Base-by-base conservation (phyloP, 2,888 invertebrate genomes). In the Macrophya annulata region DNA sequence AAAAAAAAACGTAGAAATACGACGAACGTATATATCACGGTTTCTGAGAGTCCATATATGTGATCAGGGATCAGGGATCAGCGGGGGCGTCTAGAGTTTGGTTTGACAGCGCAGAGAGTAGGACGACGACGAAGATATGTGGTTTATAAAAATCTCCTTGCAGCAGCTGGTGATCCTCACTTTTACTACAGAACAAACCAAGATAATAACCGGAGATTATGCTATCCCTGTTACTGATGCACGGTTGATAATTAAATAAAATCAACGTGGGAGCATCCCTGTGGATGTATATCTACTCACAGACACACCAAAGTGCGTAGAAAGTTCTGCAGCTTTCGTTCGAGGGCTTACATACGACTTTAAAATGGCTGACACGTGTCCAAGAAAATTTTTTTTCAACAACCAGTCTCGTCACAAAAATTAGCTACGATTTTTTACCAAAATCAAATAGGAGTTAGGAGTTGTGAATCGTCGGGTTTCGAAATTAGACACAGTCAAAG, bases 61-160 rank as follows among this genome's bases (percentile, higher is more conserved):
- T 55, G 55, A 55, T n/a, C n/a, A 62, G 62, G 25, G 62, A 62
- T 62, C 62, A 62, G 62, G 25, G 62, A 62, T 62, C 62, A 62
- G 62, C 62, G 62, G 62, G 62, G 62, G 62, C 62, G 62, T 62
- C 21, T 25, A 8, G 62, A 62, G 62, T 62, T 62, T 5, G 25
- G 62, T 62, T 62, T 25, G 62, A 62, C 62, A 62, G 62, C 55
- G n/a, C 8, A 62, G 0, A 62, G 62, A 62, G 25, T 62, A 62
- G 25, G 62, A 62, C 48, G 48, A 48, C 48, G 48, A 48, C 12
- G 62, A 62, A 21, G 62, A 55, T 55, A 48, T 3, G 55, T 55
- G 55, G 21, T 62, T 62, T 62, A 9, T 62, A 9, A 62, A 62
- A 62, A 62, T 62, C 62, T 6, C 25, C 10, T 25, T 62, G 62